Evolutionary conservation across 2,888 invertebrate species (phyloP), one percentile per base, ranked within the genome.

Genomic region (Luffia ferchaultella): DNA sequence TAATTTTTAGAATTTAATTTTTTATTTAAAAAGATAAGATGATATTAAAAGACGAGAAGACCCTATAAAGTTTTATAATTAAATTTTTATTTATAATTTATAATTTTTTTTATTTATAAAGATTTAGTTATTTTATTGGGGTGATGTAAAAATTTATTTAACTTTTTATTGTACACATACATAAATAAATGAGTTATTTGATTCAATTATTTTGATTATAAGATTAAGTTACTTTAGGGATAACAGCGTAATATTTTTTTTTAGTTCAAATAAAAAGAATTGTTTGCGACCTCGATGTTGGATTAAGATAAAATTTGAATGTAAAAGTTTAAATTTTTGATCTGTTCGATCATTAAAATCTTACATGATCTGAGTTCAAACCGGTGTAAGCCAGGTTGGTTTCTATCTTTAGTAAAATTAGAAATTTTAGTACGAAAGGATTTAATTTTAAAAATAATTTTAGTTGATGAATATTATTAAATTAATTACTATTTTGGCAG

Each of bases 281-380:
- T 87, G 89, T 84, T 92, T 91, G 89, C 89, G 90, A 92, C 91
- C 91, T 93, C 92, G 91, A 93, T 93, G 92, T 92, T 93, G 92
- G 90, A 92, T 91, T 91, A 91, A 89, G 86, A 83, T 85, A 80
- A 84, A 86, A 77, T 80, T 85, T 86, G 80, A 85, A 86, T 85
- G 90, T 67, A 91, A 87, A 74, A 78, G 85, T 85, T 88, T 82
- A 85, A 83, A 77, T 76, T 79, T 88, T 89, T 86, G 86, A 88
- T 89, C 90, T 91, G 90, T 91, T 91, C 90, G 90, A 90, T 90
- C 86, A 87, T 90, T 90, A 87, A 90, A 88, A 86, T 87, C 87
- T 90, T 91, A 91, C 91, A 90, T 91, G 91, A 92, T 91, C 90
- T 92, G 91, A 92, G 91, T 92, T 92, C 88, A 92, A 86, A 91